Percentiles rank a stretch among this genome's conserved stretches.
Evolutionary conservation across 2,113 vertebrate genomes (phyloP).

Genomic region (Heloderma charlesbogerti): DNA sequence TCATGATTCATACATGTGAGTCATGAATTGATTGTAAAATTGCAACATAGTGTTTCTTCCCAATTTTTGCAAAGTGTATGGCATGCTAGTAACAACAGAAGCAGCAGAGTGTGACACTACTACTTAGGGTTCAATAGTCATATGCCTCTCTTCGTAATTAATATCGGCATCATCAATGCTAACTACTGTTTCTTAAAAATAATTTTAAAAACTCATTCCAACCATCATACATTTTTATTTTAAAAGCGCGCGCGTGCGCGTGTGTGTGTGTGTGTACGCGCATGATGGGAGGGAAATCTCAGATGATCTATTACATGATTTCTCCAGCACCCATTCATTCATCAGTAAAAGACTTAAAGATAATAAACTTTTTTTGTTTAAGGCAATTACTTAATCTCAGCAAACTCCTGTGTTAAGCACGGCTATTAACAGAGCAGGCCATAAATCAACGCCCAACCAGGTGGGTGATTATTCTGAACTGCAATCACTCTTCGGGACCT

Average conservation of each 20-base stretch:
- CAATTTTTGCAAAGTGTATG: not conserved
- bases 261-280: not conserved
- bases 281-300: constrained; percentile 64
- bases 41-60: not conserved
- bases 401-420: constrained; percentile 87
- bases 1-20: not conserved
- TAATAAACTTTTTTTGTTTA: constrained; percentile 86
- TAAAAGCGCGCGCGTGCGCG: not conserved
- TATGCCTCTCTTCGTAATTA: constrained; percentile 23
- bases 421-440: constrained; percentile 82
- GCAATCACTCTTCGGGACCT: constrained; percentile 83
- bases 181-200: not conserved
- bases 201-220: not conserved
- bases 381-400: constrained; percentile 91
- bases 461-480: constrained; percentile 85
- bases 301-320: constrained; percentile 78
- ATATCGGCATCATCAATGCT: not conserved
- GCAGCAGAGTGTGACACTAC: not conserved
- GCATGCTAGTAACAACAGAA: not conserved
- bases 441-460: constrained; percentile 87
- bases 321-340: constrained; percentile 79
- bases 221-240: constrained; percentile 39
- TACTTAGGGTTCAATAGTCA: not conserved
- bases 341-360: constrained; percentile 83
- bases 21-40: not conserved